These are phyloP conservation scores for Premnoplex brunnescens DNA, from an alignment of 2,797 vertebrate genomes.

Conservation along the genomic window DNA sequence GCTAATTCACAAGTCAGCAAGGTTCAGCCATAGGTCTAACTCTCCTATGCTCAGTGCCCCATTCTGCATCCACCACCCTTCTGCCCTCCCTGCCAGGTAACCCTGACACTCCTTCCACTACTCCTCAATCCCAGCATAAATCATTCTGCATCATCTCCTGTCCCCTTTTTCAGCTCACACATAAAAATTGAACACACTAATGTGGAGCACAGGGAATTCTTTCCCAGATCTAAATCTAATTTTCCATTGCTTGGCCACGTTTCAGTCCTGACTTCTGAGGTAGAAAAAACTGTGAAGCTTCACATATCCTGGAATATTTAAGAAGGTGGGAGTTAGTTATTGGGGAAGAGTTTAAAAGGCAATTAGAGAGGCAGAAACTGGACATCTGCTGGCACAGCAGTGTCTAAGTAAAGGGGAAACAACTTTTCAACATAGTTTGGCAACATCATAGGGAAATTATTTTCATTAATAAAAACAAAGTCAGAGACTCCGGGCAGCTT, in stretches of 20 bases:
- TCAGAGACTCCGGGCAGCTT: not conserved
- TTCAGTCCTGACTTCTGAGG: not conserved
- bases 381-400: conserved; percentile 32
- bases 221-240: not conserved
- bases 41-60: not conserved
- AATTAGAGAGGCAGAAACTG: conserved; percentile 15
- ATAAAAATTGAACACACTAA: not conserved
- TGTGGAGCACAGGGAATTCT: not conserved
- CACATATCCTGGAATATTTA: not conserved
- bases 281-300: not conserved
- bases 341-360: conserved; percentile 12
- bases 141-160: not conserved
- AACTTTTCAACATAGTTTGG: not conserved
- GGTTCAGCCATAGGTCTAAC: not conserved
- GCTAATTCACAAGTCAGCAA: not conserved
- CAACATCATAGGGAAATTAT: not conserved
- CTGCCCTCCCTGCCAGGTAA: not conserved
- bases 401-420: not conserved
- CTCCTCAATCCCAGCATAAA: not conserved
- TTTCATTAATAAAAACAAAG: conserved; percentile 4
- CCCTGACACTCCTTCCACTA: not conserved
- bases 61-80: not conserved
- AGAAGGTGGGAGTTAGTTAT: not conserved
- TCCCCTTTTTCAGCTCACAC: not conserved
- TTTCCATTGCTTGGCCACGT: not conserved